Evolutionary conservation across 2,797 vertebrate genomes (phyloP), one percentile per base, ranked within the genome.

Genomic region (Onychomys torridus): DNA sequence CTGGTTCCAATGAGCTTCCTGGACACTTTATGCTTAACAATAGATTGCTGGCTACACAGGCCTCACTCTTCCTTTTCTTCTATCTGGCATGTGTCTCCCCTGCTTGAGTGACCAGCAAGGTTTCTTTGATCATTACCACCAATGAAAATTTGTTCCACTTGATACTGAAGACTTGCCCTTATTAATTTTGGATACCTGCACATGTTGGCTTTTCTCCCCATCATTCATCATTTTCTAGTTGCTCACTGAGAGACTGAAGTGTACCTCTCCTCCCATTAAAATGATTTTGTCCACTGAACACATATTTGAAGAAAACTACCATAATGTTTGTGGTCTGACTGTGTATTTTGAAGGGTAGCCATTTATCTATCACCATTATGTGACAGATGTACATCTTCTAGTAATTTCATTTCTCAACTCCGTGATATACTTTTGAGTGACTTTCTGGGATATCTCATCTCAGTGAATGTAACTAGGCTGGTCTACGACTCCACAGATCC

Each of bases 281-380:
- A 57, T 82, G 40, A 6, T 29, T 91, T 94, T 87, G 75, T 9
- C 4, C 25, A 94, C 40, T 81, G 55, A 87, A 46, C 75, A 27
- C 55, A 2, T 88, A 2, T 88, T 95, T 89, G 83, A 95, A 91
- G 73, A 86, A 89, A 88, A 83, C 84, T 55, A 55, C 1, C 10
- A 25, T 55, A 46, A 40, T 19, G 11, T 46, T 5, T 84, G 69
- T 21, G 5, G 25, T 91, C 46, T 84, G n/a, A 86, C 40, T 52
- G 29, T 76, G 0, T 88, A 37, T 91, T 90, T 96, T 89, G 83
- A 95, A 91, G 78, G 79, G 75, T 78, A 83, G n/a, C 25, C 67
- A 63, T 19, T 57, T 57, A 19, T 57, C 17, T 57, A 16, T 57
- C 55, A 52, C 2, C 7, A 19, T 59, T 49, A 46, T 27, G 5